These are phyloP conservation scores for Bellardia bayeri DNA, from an alignment of 2,888 invertebrate genomes.

Conservation along the genomic window DNA sequence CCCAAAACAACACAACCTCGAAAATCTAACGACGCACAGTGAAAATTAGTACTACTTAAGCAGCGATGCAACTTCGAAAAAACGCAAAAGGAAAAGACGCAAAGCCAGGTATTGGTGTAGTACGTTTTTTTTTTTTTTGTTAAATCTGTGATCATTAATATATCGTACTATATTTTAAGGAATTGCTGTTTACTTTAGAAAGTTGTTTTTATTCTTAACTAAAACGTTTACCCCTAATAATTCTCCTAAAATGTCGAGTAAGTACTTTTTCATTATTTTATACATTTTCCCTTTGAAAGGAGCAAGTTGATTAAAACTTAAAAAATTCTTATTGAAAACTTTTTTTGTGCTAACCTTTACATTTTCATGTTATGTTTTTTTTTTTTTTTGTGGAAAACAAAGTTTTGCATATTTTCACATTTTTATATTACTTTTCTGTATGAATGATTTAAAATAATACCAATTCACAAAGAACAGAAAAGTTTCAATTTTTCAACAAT, in stretches of 20 bases:
- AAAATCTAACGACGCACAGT: too few relatives aligned
- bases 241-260: neutral
- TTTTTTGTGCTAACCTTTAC: constrained; percentile 28
- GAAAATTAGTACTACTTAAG: too few relatives aligned
- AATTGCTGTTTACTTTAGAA: neutral
- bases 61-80: too few relatives aligned
- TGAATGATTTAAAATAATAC: constrained; percentile 51
- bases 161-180: too few relatives aligned
- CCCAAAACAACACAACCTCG: too few relatives aligned
- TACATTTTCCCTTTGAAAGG: neutral
- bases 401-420: constrained; percentile 60
- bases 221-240: neutral
- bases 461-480: constrained; percentile 19
- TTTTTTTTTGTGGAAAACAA: constrained; percentile 28
- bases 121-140: too few relatives aligned
- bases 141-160: too few relatives aligned
- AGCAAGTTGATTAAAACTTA: neutral
- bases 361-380: constrained; percentile 13
- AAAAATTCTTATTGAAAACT: constrained; percentile 24
- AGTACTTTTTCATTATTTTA: neutral
- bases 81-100: too few relatives aligned
- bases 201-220: neutral
- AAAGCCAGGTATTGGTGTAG: too few relatives aligned
- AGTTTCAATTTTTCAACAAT: constrained; percentile 16
- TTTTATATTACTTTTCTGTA: constrained; percentile 49